Evolutionary conservation across 2,113 vertebrate species (phyloP), one percentile per base, ranked within the genome.

Genomic region (Oryctolagus cuniculus): DNA sequence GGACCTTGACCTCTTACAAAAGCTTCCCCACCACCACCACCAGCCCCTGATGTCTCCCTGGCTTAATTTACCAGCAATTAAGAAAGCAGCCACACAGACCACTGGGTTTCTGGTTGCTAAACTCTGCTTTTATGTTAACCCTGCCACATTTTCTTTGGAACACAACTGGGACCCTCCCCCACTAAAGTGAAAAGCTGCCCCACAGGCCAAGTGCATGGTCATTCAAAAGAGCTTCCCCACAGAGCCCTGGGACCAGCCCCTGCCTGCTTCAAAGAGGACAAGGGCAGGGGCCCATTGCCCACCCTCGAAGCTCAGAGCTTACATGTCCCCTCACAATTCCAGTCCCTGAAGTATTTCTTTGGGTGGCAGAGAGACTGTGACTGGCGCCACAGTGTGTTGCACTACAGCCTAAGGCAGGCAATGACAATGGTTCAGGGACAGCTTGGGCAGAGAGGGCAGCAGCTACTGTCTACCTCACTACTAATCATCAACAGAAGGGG

Each of bases 141-240:
- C 19, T 86, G 61, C 64, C 78, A 64, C 75, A 36, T 80, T 84
- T 78, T 74, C 90, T 89, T 58, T 69, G 63, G 61, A 88, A 74
- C 72, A 77, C 85, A 73, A 87, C 83, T 74, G 82, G 67, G 29
- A 87, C 64, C 64, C 89, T 19, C 83, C 64, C 21, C 38, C 8
- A 80, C 81, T 49, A 53, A 49, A 84, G 87, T 8, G 75, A 31
- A 77, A 67, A 34, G 69, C 69, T 78, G 81, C 55, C 84, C 87
- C 6, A 0, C 27, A 73, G 81, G 58, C 64, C 95, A 87, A 91
- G 51, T 24, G 7, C 61, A 69, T 2, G 0, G 17, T 31, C 63
- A 81, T 79, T 74, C 94, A 85, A 67, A 70, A 83, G 83, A 27
- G 87, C 85, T 89, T 90, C 75, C 93, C 94, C 93, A 89, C 78